Conservation (phyloP, 2,888 invertebrate species). For the Diplazon laetatorius region DNA sequence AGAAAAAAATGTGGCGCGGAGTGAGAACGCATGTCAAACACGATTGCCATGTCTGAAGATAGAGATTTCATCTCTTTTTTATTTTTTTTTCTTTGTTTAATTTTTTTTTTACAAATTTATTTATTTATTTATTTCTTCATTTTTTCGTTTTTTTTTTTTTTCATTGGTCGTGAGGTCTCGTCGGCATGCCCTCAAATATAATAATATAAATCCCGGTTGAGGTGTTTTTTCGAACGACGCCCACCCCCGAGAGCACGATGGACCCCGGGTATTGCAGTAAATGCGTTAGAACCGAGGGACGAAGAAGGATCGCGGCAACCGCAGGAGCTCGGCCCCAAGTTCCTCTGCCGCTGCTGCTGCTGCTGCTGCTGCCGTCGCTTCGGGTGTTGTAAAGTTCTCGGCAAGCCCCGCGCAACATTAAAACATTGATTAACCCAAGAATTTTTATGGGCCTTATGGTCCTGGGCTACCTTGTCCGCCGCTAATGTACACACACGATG, state of each 20-base stretch:
- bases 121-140: constrained; percentile 6
- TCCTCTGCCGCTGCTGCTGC: no score
- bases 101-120: no score
- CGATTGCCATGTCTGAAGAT: constrained; percentile 9
- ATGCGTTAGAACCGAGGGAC: constrained; percentile 36
- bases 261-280: constrained; percentile 37
- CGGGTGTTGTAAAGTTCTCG: constrained; percentile 72
- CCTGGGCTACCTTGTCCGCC: constrained; percentile 46
- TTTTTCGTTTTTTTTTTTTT: not conserved
- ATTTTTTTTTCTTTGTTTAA: constrained; percentile 21
- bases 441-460: constrained; percentile 72
- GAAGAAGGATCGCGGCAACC: constrained; percentile 63
- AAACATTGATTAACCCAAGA: constrained; percentile 77
- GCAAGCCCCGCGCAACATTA: constrained; percentile 69
- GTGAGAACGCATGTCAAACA: constrained; percentile 26
- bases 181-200: constrained; percentile 70
- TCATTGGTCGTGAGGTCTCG: constrained; percentile 44
- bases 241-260: constrained; percentile 49
- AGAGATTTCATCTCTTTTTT: constrained; percentile 9
- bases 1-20: no score
- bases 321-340: constrained; percentile 38
- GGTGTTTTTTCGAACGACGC: constrained; percentile 62
- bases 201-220: constrained; percentile 64
- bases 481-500: constrained; percentile 31
- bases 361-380: constrained; percentile 53